phyloP scores from a whole-genome alignment of 1,140 invertebrate species.

The Metopolophium dirhodum region DNA sequence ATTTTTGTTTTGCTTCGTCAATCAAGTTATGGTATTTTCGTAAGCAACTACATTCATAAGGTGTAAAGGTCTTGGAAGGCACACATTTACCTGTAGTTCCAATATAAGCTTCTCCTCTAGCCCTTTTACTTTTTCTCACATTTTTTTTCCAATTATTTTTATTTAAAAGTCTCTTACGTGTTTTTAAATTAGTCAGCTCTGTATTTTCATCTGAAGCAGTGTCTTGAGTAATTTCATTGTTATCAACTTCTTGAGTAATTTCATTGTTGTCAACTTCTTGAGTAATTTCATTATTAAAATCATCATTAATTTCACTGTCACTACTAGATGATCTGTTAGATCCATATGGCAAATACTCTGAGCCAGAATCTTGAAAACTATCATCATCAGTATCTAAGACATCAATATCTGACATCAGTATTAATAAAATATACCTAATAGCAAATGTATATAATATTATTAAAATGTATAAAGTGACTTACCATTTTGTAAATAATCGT shows the following conservation, averaged over 20 bases:
- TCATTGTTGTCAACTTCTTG: constrained; percentile 3
- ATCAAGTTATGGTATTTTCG: constrained; percentile 16
- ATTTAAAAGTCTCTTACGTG: constrained; percentile 21
- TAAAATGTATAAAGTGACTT: too few species aligned
- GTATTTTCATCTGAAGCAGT: not conserved
- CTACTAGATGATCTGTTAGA: not conserved
- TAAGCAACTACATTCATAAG: constrained; percentile 32
- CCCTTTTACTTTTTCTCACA: too few species aligned
- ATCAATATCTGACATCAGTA: not conserved
- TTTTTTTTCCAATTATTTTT: constrained; percentile 38
- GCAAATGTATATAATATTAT: too few species aligned
- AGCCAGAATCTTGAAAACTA: constrained; percentile 3
- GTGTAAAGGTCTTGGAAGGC: constrained; percentile 13
- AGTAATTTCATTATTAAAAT: not conserved
- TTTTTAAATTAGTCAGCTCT: constrained; percentile 27
- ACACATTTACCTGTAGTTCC: too few species aligned
- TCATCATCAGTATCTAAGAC: constrained; percentile 27
- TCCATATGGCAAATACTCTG: constrained; percentile 21
- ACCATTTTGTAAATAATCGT: too few species aligned
- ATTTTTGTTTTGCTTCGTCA: constrained; percentile 25
- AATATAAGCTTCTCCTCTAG: too few species aligned
- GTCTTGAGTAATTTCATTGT: not conserved
- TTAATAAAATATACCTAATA: too few species aligned
- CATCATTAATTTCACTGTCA: too few species aligned
- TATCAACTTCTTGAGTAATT: too few species aligned